Conservation (phyloP, 2,888 invertebrate species). For the Agrotis puta region DNA sequence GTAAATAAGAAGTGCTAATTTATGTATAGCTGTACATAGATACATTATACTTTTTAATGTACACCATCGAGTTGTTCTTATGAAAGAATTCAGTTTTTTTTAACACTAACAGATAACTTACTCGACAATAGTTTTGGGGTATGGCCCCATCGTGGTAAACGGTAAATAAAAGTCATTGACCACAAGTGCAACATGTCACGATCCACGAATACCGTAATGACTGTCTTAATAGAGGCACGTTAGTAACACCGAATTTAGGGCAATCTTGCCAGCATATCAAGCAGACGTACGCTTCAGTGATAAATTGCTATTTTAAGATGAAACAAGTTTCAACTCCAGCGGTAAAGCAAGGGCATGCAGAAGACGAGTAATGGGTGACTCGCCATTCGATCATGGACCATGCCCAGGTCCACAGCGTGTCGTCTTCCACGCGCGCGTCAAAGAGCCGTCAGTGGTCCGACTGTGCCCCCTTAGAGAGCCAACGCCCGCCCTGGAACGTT, state of each 20-base stretch:
- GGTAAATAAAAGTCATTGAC: slow-evolving; percentile 85
- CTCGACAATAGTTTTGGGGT: slow-evolving; percentile 71
- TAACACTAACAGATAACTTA: slow-evolving; percentile 50
- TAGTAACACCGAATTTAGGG: slow-evolving; percentile 74
- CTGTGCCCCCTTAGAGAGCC: too few species aligned
- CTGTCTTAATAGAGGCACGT: slow-evolving; percentile 75
- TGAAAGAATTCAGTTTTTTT: slow-evolving; percentile 53
- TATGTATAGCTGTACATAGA: slow-evolving; percentile 34
- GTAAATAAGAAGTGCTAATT: slow-evolving; percentile 44
- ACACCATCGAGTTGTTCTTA: slow-evolving; percentile 8
- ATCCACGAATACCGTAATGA: slow-evolving; percentile 80
- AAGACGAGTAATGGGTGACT: too few species aligned
- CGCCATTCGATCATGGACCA: too few species aligned
- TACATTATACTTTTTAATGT: slow-evolving; percentile 29
- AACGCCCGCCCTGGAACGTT: too few species aligned
- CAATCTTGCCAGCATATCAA: slow-evolving; percentile 64
- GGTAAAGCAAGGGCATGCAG: slow-evolving; percentile 1
- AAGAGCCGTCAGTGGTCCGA: too few species aligned
- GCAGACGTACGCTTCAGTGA: slow-evolving; percentile 39
- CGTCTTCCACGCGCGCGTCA: too few species aligned
- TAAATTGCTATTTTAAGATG: slow-evolving; percentile 38
- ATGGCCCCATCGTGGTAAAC: slow-evolving; percentile 70
- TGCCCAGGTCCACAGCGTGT: too few species aligned
- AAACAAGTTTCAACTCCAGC: slow-evolving; percentile 30
- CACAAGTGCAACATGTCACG: slow-evolving; percentile 79